These are phyloP conservation scores for Premnoplex brunnescens DNA, from an alignment of 2,797 vertebrate species.

Conservation along the genomic window DNA sequence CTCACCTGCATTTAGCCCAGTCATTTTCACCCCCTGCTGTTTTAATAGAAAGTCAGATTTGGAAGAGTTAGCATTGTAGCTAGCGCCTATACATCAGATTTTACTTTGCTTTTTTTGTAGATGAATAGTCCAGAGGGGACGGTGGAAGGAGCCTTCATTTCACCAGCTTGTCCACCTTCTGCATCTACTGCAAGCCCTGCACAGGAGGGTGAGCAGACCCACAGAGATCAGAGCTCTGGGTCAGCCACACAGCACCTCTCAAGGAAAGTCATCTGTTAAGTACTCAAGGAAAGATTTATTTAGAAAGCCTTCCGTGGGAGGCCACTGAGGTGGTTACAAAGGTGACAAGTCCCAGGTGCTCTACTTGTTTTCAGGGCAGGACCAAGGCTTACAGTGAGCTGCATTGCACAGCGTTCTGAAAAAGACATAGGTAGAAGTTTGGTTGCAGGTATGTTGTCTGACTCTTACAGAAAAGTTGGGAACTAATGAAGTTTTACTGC, in stretches of 20 bases:
- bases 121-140: neutral
- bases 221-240: neutral
- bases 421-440: neutral
- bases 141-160: neutral
- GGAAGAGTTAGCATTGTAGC: neutral
- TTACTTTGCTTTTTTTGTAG: neutral
- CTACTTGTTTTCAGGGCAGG: neutral
- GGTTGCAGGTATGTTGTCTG: neutral
- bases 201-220: neutral
- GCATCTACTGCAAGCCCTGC: neutral
- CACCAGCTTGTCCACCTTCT: neutral
- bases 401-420: neutral
- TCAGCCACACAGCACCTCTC: conserved; percentile 6
- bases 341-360: conserved; percentile 38
- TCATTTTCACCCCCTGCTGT: neutral
- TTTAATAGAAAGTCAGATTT: conserved; percentile 16
- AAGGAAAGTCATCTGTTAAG: conserved; percentile 5
- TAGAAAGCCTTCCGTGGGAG: conserved; percentile 15
- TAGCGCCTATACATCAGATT: neutral
- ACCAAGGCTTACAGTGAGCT: neutral
- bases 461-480: neutral
- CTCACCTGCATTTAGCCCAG: conserved; percentile 36
- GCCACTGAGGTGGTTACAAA: conserved; percentile 32
- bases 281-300: conserved; percentile 39
- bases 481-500: neutral